Evolutionary conservation across 2,888 invertebrate genomes (phyloP).

Genomic region (Hermodice carunculata): DNA sequence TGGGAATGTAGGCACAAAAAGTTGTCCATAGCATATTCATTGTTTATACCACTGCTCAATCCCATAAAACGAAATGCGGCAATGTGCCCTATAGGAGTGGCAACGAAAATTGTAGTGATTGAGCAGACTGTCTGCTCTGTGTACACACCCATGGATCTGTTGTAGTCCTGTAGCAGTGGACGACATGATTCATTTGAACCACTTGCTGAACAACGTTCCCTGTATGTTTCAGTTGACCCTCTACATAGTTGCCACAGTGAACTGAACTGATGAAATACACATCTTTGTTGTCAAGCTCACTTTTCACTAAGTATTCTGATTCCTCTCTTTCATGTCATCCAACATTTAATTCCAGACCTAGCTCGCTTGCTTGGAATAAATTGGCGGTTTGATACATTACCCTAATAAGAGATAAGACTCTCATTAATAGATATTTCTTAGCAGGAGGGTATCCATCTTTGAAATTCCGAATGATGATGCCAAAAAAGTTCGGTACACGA

Average conservation of each 20-base stretch:
- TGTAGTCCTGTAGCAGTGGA: background rate
- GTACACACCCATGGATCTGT: background rate
- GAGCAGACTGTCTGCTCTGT: background rate
- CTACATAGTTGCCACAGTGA: too few species aligned
- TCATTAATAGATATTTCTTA: constrained; percentile 2
- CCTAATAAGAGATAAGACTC: background rate
- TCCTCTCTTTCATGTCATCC: background rate
- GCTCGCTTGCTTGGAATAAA: background rate
- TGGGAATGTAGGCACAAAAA: too few species aligned
- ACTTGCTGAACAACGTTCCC: background rate
- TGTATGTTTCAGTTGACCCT: too few species aligned
- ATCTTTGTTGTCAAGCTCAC: background rate
- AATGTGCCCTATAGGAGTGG: background rate
- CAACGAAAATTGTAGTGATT: background rate
- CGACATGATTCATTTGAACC: background rate
- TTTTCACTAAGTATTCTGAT: background rate
- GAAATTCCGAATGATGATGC: too few species aligned
- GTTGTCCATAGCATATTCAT: background rate
- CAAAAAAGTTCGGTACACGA: too few species aligned
- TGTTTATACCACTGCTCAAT: background rate
- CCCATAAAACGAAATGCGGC: background rate
- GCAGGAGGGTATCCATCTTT: too few species aligned
- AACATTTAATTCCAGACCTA: background rate
- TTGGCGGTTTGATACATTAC: background rate
- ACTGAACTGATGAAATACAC: too few species aligned